Evolutionary conservation across 1,140 invertebrate species (phyloP), one percentile per base, ranked within the genome.

Genomic region (Sarcophaga peregrina): DNA sequence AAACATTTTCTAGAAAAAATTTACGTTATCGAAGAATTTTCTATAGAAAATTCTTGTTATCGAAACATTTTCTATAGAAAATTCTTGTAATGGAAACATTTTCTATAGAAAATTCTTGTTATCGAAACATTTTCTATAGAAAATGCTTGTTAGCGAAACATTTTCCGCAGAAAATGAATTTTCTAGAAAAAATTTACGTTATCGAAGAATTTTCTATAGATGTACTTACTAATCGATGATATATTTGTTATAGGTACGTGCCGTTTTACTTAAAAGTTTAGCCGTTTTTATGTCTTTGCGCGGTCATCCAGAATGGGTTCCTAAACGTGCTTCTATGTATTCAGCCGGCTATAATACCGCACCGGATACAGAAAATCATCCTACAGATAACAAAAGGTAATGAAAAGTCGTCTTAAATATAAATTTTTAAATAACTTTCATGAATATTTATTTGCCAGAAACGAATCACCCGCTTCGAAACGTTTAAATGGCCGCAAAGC

Each of bases 251-350:
- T 81, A 93, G 93, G 93, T 93, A 5, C 91, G 92, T 83, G 85
- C 92, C 13, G 93, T 92, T 8, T 85, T 93, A 83, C 87, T 91
- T n/a, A 93, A 93, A 87, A 92, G 92, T 11, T 88, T 93, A 45
- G 91, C 91, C 45, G 91, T 92, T 0, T 93, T 93, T 83, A 89
- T 93, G 84, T 93, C 92, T 0, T 86, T 92, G 20, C 90, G 93
- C 50, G 90, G 90, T 48, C 88, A 90, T 83, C 88, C 90, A 8
- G 91, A 93, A 52, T 87, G 91, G 84, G 90, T 87, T 45, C 91
- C 89, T 0, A 91, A 91, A 81, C 90, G 92, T 37, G 91, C 91
- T 52, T 93, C 91, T 5, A 91, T 91, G 58, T 89, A 91, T 46
- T 92, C 91, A 72, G 91, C 88, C 3, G 87, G 86, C 46, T 90